Evolutionary conservation across 2,888 invertebrate species (phyloP).

Genomic region (Charanyca ferruginea): DNA sequence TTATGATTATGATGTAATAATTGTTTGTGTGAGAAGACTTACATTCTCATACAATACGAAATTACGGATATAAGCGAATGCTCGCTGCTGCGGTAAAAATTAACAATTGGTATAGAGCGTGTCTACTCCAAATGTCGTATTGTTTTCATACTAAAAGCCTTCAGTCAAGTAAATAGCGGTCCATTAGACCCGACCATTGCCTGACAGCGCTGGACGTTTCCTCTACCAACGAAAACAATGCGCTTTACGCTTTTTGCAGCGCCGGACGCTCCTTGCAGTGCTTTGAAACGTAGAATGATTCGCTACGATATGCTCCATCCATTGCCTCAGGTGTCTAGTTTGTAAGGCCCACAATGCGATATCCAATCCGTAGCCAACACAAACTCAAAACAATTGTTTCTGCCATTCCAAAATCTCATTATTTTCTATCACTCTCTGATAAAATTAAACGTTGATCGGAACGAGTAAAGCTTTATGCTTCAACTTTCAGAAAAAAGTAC

Average conservation of each 20-base stretch:
- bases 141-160: conserved; percentile 75
- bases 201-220: conserved; percentile 81
- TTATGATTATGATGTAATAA: conserved; percentile 3
- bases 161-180: conserved; percentile 81
- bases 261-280: conserved; percentile 78
- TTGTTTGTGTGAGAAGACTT: conserved; percentile 14
- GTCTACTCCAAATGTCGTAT: conserved; percentile 63
- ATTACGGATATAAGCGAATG: conserved; percentile 16
- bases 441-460: conserved; percentile 46
- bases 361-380: conserved; percentile 65
- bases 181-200: conserved; percentile 81
- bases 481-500: conserved; percentile 52
- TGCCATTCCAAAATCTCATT: conserved; percentile 39
- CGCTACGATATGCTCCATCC: conserved; percentile 77
- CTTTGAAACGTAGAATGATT: conserved; percentile 82
- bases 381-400: conserved; percentile 60
- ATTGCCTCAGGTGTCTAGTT: conserved; percentile 71
- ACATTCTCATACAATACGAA: conserved; percentile 16
- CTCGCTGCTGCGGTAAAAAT: conserved; percentile 39
- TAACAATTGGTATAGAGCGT: conserved; percentile 54
- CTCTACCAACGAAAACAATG: conserved; percentile 84
- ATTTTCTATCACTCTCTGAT: conserved; percentile 39
- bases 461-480: conserved; percentile 45
- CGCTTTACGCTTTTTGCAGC: conserved; percentile 84
- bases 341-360: conserved; percentile 71